Evolutionary conservation across 1,140 invertebrate genomes (phyloP).

Genomic region (Brachionus sp.): DNA sequence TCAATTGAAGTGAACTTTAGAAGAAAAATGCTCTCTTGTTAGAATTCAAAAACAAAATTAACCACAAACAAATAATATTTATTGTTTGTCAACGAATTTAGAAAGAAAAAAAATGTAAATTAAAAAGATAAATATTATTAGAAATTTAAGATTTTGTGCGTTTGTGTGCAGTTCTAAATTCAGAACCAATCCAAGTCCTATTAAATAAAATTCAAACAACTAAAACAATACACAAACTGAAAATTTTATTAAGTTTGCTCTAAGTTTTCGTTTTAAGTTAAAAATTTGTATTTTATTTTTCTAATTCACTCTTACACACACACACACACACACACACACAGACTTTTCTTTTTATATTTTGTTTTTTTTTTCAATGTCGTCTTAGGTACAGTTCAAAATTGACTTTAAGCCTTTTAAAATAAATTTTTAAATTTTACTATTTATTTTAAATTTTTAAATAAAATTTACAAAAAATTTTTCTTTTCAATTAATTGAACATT

Average conservation of each 20-base stretch:
- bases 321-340: background rate
- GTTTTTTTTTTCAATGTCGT: background rate
- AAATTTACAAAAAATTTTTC: background rate
- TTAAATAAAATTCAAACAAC: background rate
- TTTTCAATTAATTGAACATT: background rate
- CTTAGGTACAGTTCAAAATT: background rate
- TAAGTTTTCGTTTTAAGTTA: background rate
- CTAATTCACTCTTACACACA: background rate
- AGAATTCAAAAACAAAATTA: background rate
- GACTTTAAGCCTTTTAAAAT: background rate
- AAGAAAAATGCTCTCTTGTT: background rate
- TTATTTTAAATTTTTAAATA: background rate
- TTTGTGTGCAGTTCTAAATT: background rate
- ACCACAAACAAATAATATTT: slow-evolving; percentile 4
- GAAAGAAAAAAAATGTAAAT: background rate
- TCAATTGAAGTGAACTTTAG: background rate
- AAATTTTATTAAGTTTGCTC: background rate
- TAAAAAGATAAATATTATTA: slow-evolving; percentile 13
- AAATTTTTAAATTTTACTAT: background rate
- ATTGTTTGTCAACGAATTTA: background rate
- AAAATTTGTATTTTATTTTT: background rate
- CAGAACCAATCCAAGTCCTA: background rate
- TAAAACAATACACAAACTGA: slow-evolving; percentile 2
- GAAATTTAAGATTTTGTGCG: background rate
- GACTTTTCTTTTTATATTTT: too few relatives aligned